Conservation (phyloP, 2,888 invertebrate genomes). For the Amblyjoppa proteus region DNA sequence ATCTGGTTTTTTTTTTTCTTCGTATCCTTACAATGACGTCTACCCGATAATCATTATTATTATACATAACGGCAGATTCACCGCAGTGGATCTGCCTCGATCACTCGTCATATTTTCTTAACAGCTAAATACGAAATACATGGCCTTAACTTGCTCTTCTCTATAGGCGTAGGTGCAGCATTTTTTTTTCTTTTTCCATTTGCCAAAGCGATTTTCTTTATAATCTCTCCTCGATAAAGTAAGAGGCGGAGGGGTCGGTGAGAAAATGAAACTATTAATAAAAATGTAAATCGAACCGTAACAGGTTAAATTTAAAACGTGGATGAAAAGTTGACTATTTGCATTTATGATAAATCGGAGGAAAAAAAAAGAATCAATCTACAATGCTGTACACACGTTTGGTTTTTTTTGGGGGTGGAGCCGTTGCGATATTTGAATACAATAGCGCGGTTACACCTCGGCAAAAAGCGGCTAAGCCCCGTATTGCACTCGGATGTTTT, state of each 20-base stretch:
- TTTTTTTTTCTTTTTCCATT: slow-evolving; percentile 63
- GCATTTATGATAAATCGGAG: slow-evolving; percentile 26
- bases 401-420: slow-evolving; percentile 30
- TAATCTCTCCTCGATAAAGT: slow-evolving; percentile 22
- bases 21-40: slow-evolving; percentile 73
- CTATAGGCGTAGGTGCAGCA: slow-evolving; percentile 75
- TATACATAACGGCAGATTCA: slow-evolving; percentile 68
- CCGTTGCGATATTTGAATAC: slow-evolving; percentile 47
- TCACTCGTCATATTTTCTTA: slow-evolving; percentile 61
- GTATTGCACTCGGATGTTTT: slow-evolving; percentile 77
- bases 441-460: slow-evolving; percentile 53
- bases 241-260: slow-evolving; percentile 34
- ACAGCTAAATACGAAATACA: slow-evolving; percentile 81
- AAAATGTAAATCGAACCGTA: not conserved
- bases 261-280: not conserved
- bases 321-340: slow-evolving; percentile 12
- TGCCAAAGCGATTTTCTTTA: slow-evolving; percentile 52
- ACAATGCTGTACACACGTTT: slow-evolving; percentile 49
- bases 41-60: slow-evolving; percentile 76
- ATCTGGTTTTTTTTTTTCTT: slow-evolving; percentile 49
- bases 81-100: slow-evolving; percentile 3
- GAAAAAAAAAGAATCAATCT: slow-evolving; percentile 2
- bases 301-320: not conserved
- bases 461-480: slow-evolving; percentile 69
- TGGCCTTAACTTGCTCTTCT: slow-evolving; percentile 77